Base-by-base conservation (phyloP, 2,113 vertebrate genomes). In the Erpornis zantholeuca region DNA sequence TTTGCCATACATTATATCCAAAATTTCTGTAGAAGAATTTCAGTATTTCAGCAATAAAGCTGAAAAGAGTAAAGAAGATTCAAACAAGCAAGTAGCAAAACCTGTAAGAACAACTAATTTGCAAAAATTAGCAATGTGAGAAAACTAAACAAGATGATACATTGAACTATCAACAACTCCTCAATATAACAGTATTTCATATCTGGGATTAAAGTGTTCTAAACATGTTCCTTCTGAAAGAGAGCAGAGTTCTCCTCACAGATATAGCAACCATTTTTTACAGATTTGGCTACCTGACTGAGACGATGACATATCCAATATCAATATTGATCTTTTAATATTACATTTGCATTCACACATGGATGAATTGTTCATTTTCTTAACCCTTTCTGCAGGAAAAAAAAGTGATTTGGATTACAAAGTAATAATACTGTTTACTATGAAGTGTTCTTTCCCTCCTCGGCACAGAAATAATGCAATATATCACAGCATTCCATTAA, bases 391-490 rank as follows among this genome's bases (percentile, higher is more conserved):
- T 61, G 4, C 22, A 56, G 49, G 18, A 53, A 82, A 84, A 83
- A 84, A 70, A 70, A 18, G 24, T 42, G 0, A 22, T 82, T 52
- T 65, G 29, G 60, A 81, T 70, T 94, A 73, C 31, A 88, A 52
- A 88, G n/a, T 23, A 82, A 25, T 44, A 76, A 49, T 57, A 36
- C 11, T 60, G 31, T 56, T 94, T 82, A 76, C 63, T 76, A 56
- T 27, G 11, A 86, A 77, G 69, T 59, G 22, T 50, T 82, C 42
- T 77, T 73, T 86, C 44, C 69, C 47, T 83, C 80, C 47, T 44
- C 78, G 80, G 59, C 68, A 90, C 11, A 90, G 52, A 93, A 95
- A 90, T 86, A 86, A 92, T 82, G 42, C 27, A 80, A 80, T 65
- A 80, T 49, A 93, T 77, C 45, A 88, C 36, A 93, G 59, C 35